Percentiles rank a stretch among this genome's conserved stretches.
Evolutionary conservation across 2,888 invertebrate genomes (phyloP).

Genomic region (Thecocarcelia acutangulata): DNA sequence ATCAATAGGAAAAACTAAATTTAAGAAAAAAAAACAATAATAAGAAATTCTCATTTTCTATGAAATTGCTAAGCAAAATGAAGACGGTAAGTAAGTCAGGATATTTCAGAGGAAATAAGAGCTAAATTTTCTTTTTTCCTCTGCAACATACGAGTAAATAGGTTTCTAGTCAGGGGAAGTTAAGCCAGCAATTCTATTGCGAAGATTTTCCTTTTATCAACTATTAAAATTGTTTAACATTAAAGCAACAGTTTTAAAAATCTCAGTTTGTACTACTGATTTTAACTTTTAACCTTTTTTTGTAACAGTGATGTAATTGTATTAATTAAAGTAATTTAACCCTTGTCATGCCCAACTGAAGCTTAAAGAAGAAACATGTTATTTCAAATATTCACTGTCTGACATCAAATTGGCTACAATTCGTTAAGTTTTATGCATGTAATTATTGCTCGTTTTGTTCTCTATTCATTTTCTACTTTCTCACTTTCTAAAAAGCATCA

Average conservation of each 20-base stretch:
- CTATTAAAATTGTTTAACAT: too few species aligned
- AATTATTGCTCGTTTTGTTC: slow-evolving; percentile 16
- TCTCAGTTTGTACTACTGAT: neutral
- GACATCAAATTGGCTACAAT: slow-evolving; percentile 31
- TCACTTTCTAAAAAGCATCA: neutral
- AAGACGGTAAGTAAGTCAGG: too few species aligned
- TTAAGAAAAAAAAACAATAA: neutral
- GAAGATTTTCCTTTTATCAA: too few species aligned
- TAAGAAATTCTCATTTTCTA: too few species aligned
- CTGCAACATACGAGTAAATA: too few species aligned
- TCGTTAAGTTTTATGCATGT: slow-evolving; percentile 31
- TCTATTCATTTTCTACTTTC: neutral
- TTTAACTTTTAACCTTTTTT: neutral
- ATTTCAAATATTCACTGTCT: slow-evolving; percentile 38
- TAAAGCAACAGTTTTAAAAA: too few species aligned
- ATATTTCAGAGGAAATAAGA: neutral
- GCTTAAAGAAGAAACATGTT: slow-evolving; percentile 37
- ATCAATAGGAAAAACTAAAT: too few species aligned
- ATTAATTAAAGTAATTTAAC: slow-evolving; percentile 34
- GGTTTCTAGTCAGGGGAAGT: too few species aligned
- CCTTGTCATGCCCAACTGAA: slow-evolving; percentile 1
- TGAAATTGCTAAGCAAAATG: too few species aligned
- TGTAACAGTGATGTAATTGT: slow-evolving; percentile 26
- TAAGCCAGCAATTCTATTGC: too few species aligned
- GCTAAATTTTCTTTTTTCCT: neutral